phyloP scores from a whole-genome alignment of 2,797 vertebrate species.

The Pygocentrus nattereri region DNA sequence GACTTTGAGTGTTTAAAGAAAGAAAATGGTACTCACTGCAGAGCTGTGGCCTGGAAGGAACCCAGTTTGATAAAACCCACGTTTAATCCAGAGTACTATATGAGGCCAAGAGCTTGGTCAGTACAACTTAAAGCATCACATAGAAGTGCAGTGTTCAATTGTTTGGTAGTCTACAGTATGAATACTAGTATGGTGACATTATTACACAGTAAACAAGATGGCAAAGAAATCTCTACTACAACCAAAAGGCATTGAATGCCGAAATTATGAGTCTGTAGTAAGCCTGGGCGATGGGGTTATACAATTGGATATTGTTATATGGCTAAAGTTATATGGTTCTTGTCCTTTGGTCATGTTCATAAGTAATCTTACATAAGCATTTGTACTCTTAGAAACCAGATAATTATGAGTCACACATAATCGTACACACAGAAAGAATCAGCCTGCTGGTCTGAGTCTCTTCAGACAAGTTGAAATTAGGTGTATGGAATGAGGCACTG shows the following conservation, averaged over 20 bases:
- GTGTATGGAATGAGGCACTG: background rate
- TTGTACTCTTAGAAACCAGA: background rate
- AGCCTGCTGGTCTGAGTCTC: background rate
- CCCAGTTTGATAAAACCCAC: too few relatives aligned
- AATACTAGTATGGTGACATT: background rate
- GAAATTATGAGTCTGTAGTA: too few relatives aligned
- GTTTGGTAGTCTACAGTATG: background rate
- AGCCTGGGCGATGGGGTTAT: too few relatives aligned
- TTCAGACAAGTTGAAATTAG: too few relatives aligned
- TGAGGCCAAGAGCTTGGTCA: too few relatives aligned
- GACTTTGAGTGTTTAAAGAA: too few relatives aligned
- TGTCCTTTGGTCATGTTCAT: too few relatives aligned
- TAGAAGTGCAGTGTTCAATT: background rate
- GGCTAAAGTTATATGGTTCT: background rate
- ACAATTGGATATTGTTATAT: too few relatives aligned
- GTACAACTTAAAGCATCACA: background rate
- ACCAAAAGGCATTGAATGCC: background rate
- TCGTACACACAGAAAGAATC: background rate
- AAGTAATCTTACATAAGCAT: background rate
- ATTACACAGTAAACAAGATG: background rate
- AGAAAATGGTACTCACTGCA: too few relatives aligned
- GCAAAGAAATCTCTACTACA: background rate
- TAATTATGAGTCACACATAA: background rate
- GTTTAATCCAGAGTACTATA: too few relatives aligned
- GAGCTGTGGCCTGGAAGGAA: too few relatives aligned